Conservation (phyloP, 2,113 vertebrate species). For the Bambusicola thoracicus region DNA sequence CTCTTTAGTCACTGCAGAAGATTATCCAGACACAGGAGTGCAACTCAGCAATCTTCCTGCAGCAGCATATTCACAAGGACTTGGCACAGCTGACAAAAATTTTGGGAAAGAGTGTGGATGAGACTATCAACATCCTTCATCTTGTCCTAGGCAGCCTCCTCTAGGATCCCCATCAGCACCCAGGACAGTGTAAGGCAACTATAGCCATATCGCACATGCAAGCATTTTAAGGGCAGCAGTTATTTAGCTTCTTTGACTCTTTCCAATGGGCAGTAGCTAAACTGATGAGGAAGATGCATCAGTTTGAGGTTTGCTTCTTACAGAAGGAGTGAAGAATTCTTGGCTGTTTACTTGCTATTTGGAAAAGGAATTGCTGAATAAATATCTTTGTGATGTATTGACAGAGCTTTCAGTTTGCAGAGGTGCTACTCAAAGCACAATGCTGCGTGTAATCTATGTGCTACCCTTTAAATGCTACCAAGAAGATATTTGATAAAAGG, state of each 20-base stretch:
- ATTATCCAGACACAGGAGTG: slow-evolving; percentile 83
- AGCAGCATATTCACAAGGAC: slow-evolving; percentile 82
- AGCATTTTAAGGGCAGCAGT: background rate
- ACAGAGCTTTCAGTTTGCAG: background rate
- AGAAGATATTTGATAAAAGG: background rate
- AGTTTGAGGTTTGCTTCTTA: background rate
- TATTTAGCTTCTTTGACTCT: background rate
- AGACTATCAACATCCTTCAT: slow-evolving; percentile 79
- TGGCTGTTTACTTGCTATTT: background rate
- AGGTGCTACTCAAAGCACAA: background rate
- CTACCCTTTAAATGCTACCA: background rate
- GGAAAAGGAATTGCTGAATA: background rate
- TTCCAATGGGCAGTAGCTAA: background rate
- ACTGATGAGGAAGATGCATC: background rate
- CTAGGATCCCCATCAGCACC: background rate
- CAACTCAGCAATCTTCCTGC: slow-evolving; percentile 78
- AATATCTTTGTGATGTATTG: rapidly evolving
- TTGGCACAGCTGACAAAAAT: slow-evolving; percentile 81
- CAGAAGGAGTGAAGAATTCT: background rate
- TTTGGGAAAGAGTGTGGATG: slow-evolving; percentile 88
- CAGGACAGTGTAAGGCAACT: slow-evolving; percentile 74
- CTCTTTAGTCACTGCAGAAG: slow-evolving; percentile 42
- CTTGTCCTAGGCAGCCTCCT: slow-evolving; percentile 81
- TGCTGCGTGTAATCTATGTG: background rate
- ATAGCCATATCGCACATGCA: no score